Evolutionary conservation across 2,113 vertebrate genomes (phyloP).

Genomic region (Chaenogobius annularis): DNA sequence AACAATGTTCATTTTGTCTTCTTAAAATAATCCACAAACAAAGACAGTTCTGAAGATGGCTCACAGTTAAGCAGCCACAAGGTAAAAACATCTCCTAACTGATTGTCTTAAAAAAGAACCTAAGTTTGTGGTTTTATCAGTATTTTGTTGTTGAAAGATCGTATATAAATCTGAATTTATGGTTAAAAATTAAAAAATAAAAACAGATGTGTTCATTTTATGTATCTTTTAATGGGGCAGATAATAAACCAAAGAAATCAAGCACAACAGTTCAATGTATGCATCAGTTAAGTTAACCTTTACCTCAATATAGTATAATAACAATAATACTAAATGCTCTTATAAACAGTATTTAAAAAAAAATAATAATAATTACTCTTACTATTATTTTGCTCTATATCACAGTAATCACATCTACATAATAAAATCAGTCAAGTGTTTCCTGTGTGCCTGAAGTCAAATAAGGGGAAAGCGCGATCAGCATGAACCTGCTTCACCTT

Average conservation of each 20-base stretch:
- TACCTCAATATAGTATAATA: not conserved
- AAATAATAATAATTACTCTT: too few relatives aligned
- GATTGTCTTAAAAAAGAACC: too few relatives aligned
- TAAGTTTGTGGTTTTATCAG: not conserved
- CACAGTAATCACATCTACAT: not conserved
- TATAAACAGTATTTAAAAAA: not conserved
- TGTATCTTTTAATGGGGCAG: too few relatives aligned
- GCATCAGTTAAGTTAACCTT: not conserved
- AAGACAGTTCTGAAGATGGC: too few relatives aligned
- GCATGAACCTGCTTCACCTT: constrained; percentile 41
- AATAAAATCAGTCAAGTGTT: not conserved
- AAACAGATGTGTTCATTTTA: too few relatives aligned
- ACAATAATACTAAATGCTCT: not conserved
- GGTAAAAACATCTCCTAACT: too few relatives aligned
- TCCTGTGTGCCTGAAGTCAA: constrained; percentile 20
- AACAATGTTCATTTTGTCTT: too few relatives aligned
- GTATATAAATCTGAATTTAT: not conserved
- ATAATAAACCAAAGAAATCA: too few relatives aligned
- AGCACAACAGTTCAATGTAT: not conserved
- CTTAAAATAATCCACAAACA: too few relatives aligned
- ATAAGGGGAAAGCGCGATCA: constrained; percentile 26
- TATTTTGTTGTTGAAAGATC: not conserved
- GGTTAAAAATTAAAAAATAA: not conserved
- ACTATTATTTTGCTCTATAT: not conserved
- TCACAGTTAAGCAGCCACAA: too few relatives aligned